Conservation (phyloP, 2,113 vertebrate species). For the Equus przewalskii region DNA sequence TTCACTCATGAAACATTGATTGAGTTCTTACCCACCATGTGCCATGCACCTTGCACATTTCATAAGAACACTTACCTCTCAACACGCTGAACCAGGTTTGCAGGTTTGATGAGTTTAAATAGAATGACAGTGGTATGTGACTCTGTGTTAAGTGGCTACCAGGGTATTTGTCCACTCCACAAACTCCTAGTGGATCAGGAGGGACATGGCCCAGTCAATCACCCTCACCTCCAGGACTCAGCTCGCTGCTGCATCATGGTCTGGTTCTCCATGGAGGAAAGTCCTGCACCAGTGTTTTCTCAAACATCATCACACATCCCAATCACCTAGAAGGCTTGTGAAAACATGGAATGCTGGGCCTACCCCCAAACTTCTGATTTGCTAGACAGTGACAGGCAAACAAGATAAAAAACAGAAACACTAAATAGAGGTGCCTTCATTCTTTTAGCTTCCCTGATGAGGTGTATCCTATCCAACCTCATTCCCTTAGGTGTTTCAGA, state of each 20-base stretch:
- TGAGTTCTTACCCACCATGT: no score
- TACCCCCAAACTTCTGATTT: background rate
- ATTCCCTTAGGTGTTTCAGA: background rate
- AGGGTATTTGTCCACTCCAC: background rate
- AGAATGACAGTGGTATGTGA: background rate
- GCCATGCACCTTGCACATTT: background rate
- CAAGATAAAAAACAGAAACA: background rate
- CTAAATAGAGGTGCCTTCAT: background rate
- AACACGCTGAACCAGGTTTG: background rate
- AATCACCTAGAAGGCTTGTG: background rate
- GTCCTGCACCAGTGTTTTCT: background rate
- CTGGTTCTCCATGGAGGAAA: background rate
- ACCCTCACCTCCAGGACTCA: accelerated
- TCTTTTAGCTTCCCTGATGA: background rate
- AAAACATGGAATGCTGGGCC: background rate
- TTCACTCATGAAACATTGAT: background rate
- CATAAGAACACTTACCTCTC: background rate
- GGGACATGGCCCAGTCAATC: background rate
- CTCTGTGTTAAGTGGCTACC: background rate
- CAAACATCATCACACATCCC: accelerated
- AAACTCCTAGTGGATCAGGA: no score
- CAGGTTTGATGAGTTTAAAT: background rate
- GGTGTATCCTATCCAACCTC: background rate
- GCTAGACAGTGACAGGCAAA: background rate
- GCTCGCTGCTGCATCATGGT: no score